Percentiles rank a stretch among this genome's conserved stretches.
Evolutionary conservation across 2,113 vertebrate species (phyloP).

Genomic region (Vombatus ursinus): DNA sequence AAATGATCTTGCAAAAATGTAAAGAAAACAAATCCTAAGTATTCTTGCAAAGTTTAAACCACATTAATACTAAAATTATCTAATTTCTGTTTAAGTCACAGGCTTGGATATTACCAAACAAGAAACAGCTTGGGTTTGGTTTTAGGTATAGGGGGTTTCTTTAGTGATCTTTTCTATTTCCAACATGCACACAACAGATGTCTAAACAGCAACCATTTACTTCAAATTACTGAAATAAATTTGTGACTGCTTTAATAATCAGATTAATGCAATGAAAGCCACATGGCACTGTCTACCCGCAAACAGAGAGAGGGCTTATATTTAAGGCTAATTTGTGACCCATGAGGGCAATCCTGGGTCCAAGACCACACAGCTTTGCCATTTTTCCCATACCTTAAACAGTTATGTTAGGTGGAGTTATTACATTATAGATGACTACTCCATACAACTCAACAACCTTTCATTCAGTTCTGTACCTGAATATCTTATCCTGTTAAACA

Average conservation of each 20-base stretch:
- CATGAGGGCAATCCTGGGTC: neutral
- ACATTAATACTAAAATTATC: slow-evolving; percentile 26
- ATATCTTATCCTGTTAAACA: slow-evolving; percentile 51
- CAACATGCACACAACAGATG: slow-evolving; percentile 13
- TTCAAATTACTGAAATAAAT: neutral
- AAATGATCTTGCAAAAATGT: slow-evolving; percentile 65
- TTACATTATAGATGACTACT: neutral
- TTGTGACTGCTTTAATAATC: neutral
- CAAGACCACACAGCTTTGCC: neutral
- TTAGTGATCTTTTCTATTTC: slow-evolving; percentile 24
- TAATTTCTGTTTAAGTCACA: slow-evolving; percentile 22
- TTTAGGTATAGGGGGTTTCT: neutral
- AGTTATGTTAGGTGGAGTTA: neutral
- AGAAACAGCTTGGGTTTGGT: neutral
- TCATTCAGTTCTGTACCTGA: slow-evolving; percentile 24
- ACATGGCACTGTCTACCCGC: neutral
- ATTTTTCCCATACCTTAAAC: neutral
- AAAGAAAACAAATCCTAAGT: slow-evolving; percentile 42
- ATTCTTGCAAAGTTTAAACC: slow-evolving; percentile 29
- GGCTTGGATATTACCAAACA: neutral
- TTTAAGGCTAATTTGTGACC: neutral
- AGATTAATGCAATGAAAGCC: slow-evolving; percentile 1
- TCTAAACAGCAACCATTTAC: neutral
- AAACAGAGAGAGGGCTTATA: neutral
- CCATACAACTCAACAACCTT: neutral